A percentile compares a stretch with the other conserved stretches of the same genome.
phyloP scores from a whole-genome alignment of 2,797 vertebrate genomes.

The Moxostoma hubbsi region DNA sequence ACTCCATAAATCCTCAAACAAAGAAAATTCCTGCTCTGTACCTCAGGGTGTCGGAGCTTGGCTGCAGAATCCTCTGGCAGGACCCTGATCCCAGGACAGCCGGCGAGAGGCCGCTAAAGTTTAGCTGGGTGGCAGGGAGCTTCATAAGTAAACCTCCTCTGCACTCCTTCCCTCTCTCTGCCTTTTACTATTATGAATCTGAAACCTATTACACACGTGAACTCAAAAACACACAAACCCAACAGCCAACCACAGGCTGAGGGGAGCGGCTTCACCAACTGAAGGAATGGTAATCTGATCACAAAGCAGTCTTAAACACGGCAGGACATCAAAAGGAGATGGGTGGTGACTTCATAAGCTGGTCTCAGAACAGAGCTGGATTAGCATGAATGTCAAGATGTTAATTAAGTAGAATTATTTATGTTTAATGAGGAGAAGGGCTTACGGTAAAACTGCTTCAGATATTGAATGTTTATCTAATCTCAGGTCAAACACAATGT shows the following conservation, averaged over 20 bases:
- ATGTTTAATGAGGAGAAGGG: slow-evolving; percentile 11
- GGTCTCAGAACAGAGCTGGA: slow-evolving; percentile 44
- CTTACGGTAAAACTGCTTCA: neutral
- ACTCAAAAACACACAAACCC: slow-evolving; percentile 12
- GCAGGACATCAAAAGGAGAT: slow-evolving; percentile 35
- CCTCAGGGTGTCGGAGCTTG: slow-evolving; percentile 47
- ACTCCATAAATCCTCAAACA: slow-evolving; percentile 54
- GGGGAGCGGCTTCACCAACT: slow-evolving; percentile 50
- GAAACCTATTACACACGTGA: neutral
- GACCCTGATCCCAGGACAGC: slow-evolving; percentile 21
- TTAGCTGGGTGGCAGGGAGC: slow-evolving; percentile 54
- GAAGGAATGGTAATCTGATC: slow-evolving; percentile 56
- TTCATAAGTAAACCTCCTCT: slow-evolving; percentile 56
- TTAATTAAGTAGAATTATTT: slow-evolving; percentile 28
- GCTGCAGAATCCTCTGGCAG: slow-evolving; percentile 25
- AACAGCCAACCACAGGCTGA: slow-evolving; percentile 60
- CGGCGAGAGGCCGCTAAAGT: slow-evolving; percentile 50
- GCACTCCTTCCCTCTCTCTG: slow-evolving; percentile 16
- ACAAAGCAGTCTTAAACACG: slow-evolving; percentile 42
- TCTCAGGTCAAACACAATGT: neutral
- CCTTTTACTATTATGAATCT: slow-evolving; percentile 11
- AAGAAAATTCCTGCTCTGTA: slow-evolving; percentile 57
- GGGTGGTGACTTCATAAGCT: slow-evolving; percentile 25
- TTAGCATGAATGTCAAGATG: slow-evolving; percentile 27
- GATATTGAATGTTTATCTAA: neutral